Conservation (phyloP, 2,113 vertebrate genomes). For the Cebidichthys violaceus region DNA sequence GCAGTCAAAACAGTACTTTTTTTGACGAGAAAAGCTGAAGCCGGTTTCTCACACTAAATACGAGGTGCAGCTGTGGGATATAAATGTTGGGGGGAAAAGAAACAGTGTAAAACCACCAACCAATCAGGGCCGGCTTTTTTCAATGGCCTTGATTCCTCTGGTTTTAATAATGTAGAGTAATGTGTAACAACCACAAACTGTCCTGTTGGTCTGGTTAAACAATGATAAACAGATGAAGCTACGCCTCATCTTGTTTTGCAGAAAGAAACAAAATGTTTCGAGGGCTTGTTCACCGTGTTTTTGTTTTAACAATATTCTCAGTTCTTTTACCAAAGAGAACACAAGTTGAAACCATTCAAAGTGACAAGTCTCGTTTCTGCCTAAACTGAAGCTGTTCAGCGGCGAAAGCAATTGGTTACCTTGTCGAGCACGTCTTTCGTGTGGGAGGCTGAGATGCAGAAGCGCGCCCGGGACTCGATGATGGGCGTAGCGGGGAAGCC, state of each 20-base stretch:
- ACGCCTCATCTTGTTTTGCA: neutral
- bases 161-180: neutral
- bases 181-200: too few relatives aligned
- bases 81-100: neutral
- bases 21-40: neutral
- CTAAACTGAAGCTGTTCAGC: neutral
- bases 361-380: neutral
- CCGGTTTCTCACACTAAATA: neutral
- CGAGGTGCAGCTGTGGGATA: neutral
- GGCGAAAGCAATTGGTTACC: conserved; percentile 77
- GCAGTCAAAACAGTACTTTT: too few relatives aligned
- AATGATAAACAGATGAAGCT: neutral
- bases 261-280: neutral
- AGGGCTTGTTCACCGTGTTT: neutral
- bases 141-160: neutral
- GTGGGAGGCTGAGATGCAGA: conserved; percentile 95
- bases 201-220: neutral
- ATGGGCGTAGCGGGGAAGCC: conserved; percentile 97
- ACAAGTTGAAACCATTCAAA: neutral
- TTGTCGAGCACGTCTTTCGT: conserved; percentile 92
- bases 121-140: neutral
- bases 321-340: neutral
- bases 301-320: neutral
- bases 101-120: neutral
- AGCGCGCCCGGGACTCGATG: conserved; percentile 94